Evolutionary conservation across 2,113 vertebrate species (phyloP).

Genomic region (Taxidea taxus): DNA sequence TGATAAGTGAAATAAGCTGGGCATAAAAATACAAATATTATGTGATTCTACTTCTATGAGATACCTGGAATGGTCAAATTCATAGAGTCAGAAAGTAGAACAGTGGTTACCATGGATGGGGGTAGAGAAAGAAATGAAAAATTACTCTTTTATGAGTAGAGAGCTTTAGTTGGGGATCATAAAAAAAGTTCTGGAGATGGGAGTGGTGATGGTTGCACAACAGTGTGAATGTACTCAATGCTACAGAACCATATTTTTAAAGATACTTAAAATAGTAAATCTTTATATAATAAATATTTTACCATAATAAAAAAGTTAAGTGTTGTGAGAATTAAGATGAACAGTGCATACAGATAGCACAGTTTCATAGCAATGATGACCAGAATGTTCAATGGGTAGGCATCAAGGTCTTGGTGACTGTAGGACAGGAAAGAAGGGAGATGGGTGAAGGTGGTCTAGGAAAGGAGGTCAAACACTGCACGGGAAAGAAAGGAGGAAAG

Average conservation of each 20-base stretch:
- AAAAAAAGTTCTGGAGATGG: not conserved
- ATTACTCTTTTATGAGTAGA: not conserved
- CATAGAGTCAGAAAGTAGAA: not conserved
- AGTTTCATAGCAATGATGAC: not conserved
- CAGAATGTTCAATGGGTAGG: not conserved
- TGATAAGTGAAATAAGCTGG: not conserved
- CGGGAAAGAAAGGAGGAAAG: not conserved
- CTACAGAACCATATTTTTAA: not conserved
- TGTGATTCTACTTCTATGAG: not conserved
- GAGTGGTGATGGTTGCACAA: not conserved
- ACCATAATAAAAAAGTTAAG: not conserved
- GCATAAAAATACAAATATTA: not conserved
- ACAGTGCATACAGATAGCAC: not conserved
- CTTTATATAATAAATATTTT: not conserved
- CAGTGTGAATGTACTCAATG: not conserved
- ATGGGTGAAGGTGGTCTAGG: not conserved
- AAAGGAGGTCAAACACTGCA: not conserved
- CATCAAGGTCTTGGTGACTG: not conserved
- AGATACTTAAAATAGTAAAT: not conserved
- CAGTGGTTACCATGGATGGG: not conserved
- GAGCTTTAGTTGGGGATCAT: not conserved
- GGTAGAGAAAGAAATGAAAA: not conserved
- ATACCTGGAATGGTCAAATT: not conserved
- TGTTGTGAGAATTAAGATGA: not conserved
- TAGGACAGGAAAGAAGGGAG: not conserved